A percentile compares a stretch with the other conserved stretches of the same genome.
Conservation (phyloP, 2,888 invertebrate genomes). For the Tryphoninae sp. region DNA sequence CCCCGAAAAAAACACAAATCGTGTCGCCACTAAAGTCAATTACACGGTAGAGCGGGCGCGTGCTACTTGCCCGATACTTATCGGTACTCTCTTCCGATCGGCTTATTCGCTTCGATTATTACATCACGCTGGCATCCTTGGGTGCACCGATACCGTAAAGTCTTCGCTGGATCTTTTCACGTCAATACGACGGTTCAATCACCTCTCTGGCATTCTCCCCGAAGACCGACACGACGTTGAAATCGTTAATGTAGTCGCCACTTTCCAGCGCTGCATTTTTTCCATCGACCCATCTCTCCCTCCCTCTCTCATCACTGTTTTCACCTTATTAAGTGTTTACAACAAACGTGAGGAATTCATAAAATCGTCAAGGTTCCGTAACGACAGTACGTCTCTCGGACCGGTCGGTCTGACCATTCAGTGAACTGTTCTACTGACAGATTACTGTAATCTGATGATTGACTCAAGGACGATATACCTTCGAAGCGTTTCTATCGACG, state of each 20-base stretch:
- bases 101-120: slow-evolving; percentile 22
- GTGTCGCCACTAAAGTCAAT: slow-evolving; percentile 17
- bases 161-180: slow-evolving; percentile 24
- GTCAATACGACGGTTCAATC: slow-evolving; percentile 15
- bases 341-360: slow-evolving; percentile 33
- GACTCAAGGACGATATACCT: slow-evolving; percentile 50
- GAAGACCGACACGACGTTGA: not conserved
- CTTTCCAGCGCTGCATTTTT: slow-evolving; percentile 27
- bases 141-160: slow-evolving; percentile 8
- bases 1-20: not conserved
- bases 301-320: not conserved
- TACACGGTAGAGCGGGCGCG: slow-evolving; percentile 33
- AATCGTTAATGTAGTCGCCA: slow-evolving; percentile 18
- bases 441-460: slow-evolving; percentile 53
- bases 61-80: slow-evolving; percentile 14
- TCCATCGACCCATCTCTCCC: not conserved
- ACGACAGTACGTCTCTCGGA: slow-evolving; percentile 11
- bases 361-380: slow-evolving; percentile 46
- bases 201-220: slow-evolving; percentile 21
- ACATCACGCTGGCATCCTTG: slow-evolving; percentile 14
- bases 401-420: slow-evolving; percentile 54
- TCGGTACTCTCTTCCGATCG: slow-evolving; percentile 19
- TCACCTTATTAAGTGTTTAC: not conserved
- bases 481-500: slow-evolving; percentile 20
- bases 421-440: slow-evolving; percentile 56